Conservation (phyloP, 2,888 invertebrate genomes). For the Melanostoma mellinum region DNA sequence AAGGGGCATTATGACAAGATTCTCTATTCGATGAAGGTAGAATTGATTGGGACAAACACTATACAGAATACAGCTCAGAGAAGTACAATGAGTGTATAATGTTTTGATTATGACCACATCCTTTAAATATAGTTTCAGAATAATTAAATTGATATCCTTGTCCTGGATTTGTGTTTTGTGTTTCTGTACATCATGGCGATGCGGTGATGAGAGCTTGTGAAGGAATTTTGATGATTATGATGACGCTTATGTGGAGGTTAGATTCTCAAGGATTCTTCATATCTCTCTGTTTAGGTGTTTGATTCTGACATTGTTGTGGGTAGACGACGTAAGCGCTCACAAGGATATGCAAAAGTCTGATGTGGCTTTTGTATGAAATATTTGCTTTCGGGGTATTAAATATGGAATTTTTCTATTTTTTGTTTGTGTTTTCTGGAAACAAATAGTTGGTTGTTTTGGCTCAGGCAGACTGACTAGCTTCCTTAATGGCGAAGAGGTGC, state of each 20-base stretch:
- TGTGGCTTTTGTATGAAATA: slow-evolving; percentile 2
- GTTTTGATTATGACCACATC: too few species aligned
- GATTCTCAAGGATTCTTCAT: slow-evolving; percentile 21
- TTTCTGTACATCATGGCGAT: neutral
- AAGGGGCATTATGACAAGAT: too few species aligned
- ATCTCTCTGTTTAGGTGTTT: slow-evolving; percentile 19
- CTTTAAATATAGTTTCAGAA: neutral
- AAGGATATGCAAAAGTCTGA: slow-evolving; percentile 12
- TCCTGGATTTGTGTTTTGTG: neutral
- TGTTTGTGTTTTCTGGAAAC: slow-evolving; percentile 1
- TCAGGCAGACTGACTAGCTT: neutral
- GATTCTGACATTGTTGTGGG: slow-evolving; percentile 35
- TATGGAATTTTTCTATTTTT: neutral
- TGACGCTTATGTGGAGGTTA: slow-evolving; percentile 20
- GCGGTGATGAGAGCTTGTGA: neutral
- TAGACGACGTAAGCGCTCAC: slow-evolving; percentile 6
- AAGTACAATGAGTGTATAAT: too few species aligned
- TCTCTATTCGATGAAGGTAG: too few species aligned
- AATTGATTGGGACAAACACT: too few species aligned
- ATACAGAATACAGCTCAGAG: too few species aligned
- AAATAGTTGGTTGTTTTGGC: slow-evolving; percentile 6
- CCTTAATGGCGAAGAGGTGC: neutral
- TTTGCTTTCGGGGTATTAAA: neutral
- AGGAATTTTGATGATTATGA: slow-evolving; percentile 2
- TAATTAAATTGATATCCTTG: slow-evolving; percentile 19